Percentiles rank a stretch among this genome's conserved stretches.
phyloP scores from a whole-genome alignment of 2,888 invertebrate species.

The Tenodera sinensis region DNA sequence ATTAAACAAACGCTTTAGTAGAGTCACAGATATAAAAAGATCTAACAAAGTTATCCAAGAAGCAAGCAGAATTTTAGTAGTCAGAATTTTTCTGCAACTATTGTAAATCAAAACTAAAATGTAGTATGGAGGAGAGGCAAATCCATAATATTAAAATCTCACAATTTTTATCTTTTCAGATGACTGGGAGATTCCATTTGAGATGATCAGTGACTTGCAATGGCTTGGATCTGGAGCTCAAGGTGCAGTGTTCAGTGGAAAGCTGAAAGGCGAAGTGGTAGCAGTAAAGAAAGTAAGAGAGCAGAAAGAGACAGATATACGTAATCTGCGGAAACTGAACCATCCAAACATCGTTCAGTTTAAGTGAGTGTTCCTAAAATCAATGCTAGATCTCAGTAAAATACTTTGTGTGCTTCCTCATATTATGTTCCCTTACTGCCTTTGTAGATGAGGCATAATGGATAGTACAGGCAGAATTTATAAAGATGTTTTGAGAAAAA shows the following conservation, averaged over 20 bases:
- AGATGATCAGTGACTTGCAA: slow-evolving; percentile 79
- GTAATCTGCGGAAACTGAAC: slow-evolving; percentile 84
- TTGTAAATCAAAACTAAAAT: no score
- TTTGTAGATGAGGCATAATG: no score
- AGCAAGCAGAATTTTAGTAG: no score
- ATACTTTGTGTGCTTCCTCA: background rate
- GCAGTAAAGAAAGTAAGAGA: slow-evolving; percentile 96
- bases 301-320: slow-evolving; percentile 87
- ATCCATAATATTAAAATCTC: no score
- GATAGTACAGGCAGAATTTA: no score
- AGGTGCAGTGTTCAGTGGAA: slow-evolving; percentile 90
- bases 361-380: slow-evolving; percentile 48
- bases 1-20: no score
- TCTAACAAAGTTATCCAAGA: no score
- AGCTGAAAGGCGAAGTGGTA: slow-evolving; percentile 75
- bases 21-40: no score
- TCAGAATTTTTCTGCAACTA: no score
- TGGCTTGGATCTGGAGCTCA: slow-evolving; percentile 96
- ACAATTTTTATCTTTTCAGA: slow-evolving; percentile 48
- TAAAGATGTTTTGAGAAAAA: no score
- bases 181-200: slow-evolving; percentile 94
- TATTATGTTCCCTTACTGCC: no score
- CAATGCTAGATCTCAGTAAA: background rate
- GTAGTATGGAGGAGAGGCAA: no score
- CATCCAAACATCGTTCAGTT: slow-evolving; percentile 94